phyloP scores from a whole-genome alignment of 2,797 vertebrate genomes.

The Gambusia yucatana region DNA sequence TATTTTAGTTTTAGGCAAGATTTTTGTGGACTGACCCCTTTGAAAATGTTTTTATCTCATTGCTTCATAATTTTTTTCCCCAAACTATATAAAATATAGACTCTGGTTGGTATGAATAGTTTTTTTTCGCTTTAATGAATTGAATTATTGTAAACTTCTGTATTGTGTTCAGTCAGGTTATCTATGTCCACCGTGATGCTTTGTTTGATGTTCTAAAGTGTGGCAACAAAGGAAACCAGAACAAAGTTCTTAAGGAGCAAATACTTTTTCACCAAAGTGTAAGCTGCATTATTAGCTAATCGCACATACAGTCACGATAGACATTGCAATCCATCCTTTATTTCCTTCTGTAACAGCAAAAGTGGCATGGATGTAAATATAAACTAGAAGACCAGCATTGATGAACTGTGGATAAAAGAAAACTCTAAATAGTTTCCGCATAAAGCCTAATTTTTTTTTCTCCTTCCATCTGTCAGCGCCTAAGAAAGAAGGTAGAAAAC shows the following conservation, averaged over 20 bases:
- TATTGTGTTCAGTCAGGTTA: neutral
- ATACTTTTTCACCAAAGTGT: neutral
- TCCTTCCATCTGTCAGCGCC: constrained; percentile 56
- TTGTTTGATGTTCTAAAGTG: neutral
- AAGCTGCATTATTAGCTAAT: neutral
- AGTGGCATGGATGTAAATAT: constrained; percentile 36
- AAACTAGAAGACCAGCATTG: constrained; percentile 51
- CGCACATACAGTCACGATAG: neutral
- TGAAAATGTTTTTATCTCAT: neutral
- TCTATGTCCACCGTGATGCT: neutral
- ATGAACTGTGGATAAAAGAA: constrained; percentile 75
- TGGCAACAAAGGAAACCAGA: neutral
- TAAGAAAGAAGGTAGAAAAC: constrained; percentile 54
- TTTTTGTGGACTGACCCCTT: neutral
- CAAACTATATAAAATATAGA: neutral
- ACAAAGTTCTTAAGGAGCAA: neutral
- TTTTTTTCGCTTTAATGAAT: neutral
- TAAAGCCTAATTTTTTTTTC: constrained; percentile 43
- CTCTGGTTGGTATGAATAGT: neutral
- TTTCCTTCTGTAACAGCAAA: constrained; percentile 29
- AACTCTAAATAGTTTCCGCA: constrained; percentile 68
- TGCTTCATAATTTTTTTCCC: neutral
- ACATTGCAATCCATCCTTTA: constrained; percentile 23
- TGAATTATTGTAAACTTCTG: constrained; percentile 4
- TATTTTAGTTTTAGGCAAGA: neutral